A percentile compares a stretch with the other conserved stretches of the same genome.
Evolutionary conservation across 1,140 invertebrate genomes (phyloP).

Genomic region (Rhopalosiphum padi): DNA sequence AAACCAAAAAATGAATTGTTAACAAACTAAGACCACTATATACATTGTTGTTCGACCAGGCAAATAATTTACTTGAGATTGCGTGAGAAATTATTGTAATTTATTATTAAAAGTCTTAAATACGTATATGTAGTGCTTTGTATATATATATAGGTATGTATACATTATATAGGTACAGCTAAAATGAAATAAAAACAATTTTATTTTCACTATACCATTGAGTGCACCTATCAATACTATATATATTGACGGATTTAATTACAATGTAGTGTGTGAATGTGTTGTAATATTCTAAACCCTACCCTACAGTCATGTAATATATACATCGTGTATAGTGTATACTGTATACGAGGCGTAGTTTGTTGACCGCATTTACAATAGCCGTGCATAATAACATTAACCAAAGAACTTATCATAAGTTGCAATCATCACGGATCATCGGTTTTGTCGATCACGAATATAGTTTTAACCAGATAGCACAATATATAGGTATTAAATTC

Average conservation of each 20-base stretch:
- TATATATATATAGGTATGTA: not conserved
- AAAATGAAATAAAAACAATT: conserved; percentile 37
- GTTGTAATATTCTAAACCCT: conserved; percentile 45
- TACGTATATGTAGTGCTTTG: not conserved
- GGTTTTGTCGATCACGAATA: conserved; percentile 44
- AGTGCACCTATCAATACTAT: conserved; percentile 23
- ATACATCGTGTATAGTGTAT: conserved; percentile 19
- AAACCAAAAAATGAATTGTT: conserved; percentile 25
- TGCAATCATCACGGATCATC: conserved; percentile 48
- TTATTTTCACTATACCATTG: not conserved
- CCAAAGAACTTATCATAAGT: conserved; percentile 24
- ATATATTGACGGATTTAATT: conserved; percentile 35
- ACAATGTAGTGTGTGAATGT: not conserved
- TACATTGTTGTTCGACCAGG: conserved; percentile 20
- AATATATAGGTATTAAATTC: conserved; percentile 9
- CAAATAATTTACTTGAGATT: conserved; percentile 13
- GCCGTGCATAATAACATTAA: not conserved
- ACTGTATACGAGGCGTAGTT: conserved; percentile 13
- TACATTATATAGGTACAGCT: not conserved
- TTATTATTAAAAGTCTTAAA: not conserved
- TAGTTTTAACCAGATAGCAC: not conserved
- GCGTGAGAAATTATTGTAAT: conserved; percentile 40
- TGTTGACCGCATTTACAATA: conserved; percentile 51
- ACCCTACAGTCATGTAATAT: conserved; percentile 19
- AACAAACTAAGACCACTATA: not conserved